Base-by-base conservation (phyloP, 1,140 invertebrate genomes). In the Hetaerina americana region DNA sequence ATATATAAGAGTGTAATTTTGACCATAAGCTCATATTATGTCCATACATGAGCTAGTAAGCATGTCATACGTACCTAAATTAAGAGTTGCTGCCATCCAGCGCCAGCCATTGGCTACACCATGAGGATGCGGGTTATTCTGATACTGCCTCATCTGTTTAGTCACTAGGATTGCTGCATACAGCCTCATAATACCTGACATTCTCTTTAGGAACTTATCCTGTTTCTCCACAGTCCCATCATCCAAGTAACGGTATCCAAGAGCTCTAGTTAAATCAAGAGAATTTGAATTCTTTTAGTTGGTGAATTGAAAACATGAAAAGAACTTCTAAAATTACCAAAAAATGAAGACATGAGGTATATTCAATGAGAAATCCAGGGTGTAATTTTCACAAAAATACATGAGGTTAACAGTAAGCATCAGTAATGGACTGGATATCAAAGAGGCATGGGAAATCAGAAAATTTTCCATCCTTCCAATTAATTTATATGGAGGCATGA, bases 171-270 rank as follows among this genome's bases (percentile, higher is more conserved):
- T 88, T 0, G 94, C 89, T 72, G 89, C 88, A 79, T 90, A 92
- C 0, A 97, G 81, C 74, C 88, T 84, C 76, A 92, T 89, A 25
- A 93, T 84, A 27, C 93, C 93, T 6, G 90, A 89, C 85, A 95
- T 92, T 70, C 91, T 84, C 78, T 92, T 93, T 10, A 95, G 78
- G 80, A 90, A 95, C 76, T 90, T 89, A 69, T 93, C 90, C 75
- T 94, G 90, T 68, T 88, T 87, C 77, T 96, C 93, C 27, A 92
- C 82, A 72, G 83, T 85, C 15, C 87, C 90, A 72, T 89, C 85
- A 69, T 87, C 85, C 74, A 80, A 84, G 75, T 87, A 81, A 15
- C 76, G 77, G 76, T 88, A 88, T 0, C 87, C 87, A n/a, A 83
- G 75, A 69, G 77, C 77, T 72, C 82, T 85, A 78, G 78, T 76